Evolutionary conservation across 2,888 invertebrate genomes (phyloP).

Genomic region (Spisula solida): DNA sequence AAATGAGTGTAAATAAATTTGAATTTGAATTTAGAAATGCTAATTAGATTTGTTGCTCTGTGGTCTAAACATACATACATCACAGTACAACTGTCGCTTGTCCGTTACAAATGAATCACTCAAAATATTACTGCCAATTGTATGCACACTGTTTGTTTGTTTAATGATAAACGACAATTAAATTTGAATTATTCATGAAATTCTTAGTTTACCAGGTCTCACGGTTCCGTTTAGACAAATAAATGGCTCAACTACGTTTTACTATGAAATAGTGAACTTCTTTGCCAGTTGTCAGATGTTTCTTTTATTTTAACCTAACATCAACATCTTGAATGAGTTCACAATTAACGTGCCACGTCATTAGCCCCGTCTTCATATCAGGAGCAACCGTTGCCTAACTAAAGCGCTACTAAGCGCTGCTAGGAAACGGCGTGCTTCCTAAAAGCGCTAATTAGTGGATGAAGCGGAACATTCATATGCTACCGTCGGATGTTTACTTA

Average conservation of each 20-base stretch:
- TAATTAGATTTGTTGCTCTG: not conserved
- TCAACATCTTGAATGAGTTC: not conserved
- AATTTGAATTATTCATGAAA: not conserved
- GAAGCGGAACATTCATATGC: too few relatives aligned
- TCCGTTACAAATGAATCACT: not conserved
- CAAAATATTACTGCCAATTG: not conserved
- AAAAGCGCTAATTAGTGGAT: too few relatives aligned
- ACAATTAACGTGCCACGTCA: too few relatives aligned
- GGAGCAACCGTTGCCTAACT: too few relatives aligned
- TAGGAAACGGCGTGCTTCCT: too few relatives aligned
- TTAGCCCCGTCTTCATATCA: too few relatives aligned
- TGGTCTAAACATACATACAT: not conserved
- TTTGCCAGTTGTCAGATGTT: too few relatives aligned
- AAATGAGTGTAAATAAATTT: too few relatives aligned
- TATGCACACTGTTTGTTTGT: constrained; percentile 8
- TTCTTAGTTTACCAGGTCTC: not conserved
- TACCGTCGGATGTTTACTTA: too few relatives aligned
- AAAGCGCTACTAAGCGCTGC: too few relatives aligned
- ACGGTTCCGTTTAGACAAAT: not conserved
- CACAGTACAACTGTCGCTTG: not conserved
- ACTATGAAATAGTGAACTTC: too few relatives aligned
- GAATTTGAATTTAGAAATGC: too few relatives aligned
- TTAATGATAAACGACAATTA: constrained; percentile 20
- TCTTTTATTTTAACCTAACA: not conserved
- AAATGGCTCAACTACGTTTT: not conserved